Conservation (phyloP, 2,888 invertebrate genomes). For the Eupithecia centaureata region DNA sequence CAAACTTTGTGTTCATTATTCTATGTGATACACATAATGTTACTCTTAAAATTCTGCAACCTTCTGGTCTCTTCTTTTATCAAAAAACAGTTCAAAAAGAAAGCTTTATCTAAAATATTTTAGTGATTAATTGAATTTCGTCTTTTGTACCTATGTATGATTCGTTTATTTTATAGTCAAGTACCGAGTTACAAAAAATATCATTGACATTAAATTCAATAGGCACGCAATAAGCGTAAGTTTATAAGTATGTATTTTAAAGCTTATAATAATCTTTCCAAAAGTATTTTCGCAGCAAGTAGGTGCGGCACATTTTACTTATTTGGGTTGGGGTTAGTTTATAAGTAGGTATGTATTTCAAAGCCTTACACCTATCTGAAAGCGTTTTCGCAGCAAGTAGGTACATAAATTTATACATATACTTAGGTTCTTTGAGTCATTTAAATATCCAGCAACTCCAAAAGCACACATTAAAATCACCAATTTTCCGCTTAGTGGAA, state of each 20-base stretch:
- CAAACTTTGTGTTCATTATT: background rate
- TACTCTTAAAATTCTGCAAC: background rate
- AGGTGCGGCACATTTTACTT: too few relatives aligned
- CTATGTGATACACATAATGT: too few relatives aligned
- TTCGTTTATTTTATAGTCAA: too few relatives aligned
- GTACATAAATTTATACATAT: too few relatives aligned
- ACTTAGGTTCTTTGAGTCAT: background rate
- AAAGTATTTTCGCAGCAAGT: too few relatives aligned
- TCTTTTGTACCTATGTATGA: too few relatives aligned
- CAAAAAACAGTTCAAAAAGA: background rate
- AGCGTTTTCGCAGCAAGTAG: background rate
- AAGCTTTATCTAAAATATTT: too few relatives aligned
- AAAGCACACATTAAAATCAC: slow-evolving; percentile 58
- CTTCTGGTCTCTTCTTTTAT: background rate
- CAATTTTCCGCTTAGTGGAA: slow-evolving; percentile 82
- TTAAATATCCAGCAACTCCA: background rate
- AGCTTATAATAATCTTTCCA: too few relatives aligned
- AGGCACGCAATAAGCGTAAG: background rate
- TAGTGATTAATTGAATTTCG: too few relatives aligned
- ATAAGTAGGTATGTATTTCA: too few relatives aligned
- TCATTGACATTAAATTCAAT: background rate
- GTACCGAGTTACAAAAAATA: background rate
- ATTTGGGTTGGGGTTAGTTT: too few relatives aligned
- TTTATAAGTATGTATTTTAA: background rate
- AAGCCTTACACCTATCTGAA: background rate